Evolutionary conservation across 2,888 invertebrate genomes (phyloP).

Genomic region (Scaptodrosophila latifasciaeformis): DNA sequence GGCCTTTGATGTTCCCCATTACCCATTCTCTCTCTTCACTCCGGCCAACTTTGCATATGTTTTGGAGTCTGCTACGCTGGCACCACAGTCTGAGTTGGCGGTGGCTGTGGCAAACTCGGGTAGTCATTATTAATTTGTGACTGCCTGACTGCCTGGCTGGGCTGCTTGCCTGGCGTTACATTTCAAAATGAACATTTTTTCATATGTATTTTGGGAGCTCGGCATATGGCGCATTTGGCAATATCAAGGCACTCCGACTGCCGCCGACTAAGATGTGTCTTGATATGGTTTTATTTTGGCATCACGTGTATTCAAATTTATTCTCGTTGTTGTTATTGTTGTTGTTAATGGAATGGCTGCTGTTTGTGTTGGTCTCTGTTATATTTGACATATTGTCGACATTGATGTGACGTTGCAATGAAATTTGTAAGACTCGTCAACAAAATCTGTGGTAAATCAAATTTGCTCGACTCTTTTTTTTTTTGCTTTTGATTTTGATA

Average conservation of each 20-base stretch:
- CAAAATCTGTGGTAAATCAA: too few species aligned
- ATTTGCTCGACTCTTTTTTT: too few species aligned
- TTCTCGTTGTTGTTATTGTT: background rate
- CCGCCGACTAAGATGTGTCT: background rate
- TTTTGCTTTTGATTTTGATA: too few species aligned
- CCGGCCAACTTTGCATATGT: slow-evolving; percentile 7
- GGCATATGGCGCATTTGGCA: slow-evolving; percentile 32
- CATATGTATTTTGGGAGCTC: slow-evolving; percentile 55
- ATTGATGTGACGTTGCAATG: slow-evolving; percentile 65
- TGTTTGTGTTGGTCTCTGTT: slow-evolving; percentile 25
- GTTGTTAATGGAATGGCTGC: slow-evolving; percentile 1
- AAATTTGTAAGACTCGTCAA: slow-evolving; percentile 67
- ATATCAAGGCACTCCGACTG: slow-evolving; percentile 12
- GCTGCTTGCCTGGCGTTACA: slow-evolving; percentile 35
- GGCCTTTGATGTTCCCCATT: slow-evolving; percentile 45
- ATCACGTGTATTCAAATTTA: slow-evolving; percentile 47
- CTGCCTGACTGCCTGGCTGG: too few species aligned
- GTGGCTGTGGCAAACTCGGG: slow-evolving; percentile 18
- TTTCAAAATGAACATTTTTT: slow-evolving; percentile 39
- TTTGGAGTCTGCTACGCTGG: background rate
- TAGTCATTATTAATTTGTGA: slow-evolving; percentile 57
- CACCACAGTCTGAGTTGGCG: slow-evolving; percentile 18
- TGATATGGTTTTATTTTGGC: slow-evolving; percentile 40
- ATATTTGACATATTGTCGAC: slow-evolving; percentile 59
- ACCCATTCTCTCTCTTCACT: background rate